A percentile compares a stretch with the other conserved stretches of the same genome.
Evolutionary conservation across 2,797 vertebrate species (phyloP).

Genomic region (Enteromius viviparus): DNA sequence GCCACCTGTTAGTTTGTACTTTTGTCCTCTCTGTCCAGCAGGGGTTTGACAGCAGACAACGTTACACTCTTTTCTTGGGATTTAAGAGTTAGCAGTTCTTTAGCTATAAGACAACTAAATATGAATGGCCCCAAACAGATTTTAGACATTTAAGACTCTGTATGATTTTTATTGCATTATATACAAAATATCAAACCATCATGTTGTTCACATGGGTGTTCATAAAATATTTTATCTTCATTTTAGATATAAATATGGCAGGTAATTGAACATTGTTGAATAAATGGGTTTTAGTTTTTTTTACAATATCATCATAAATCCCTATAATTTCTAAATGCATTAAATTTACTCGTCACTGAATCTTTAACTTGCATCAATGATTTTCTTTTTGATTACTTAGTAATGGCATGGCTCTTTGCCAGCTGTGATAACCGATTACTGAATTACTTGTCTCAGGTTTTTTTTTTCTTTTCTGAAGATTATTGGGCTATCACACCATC

Average conservation of each 20-base stretch:
- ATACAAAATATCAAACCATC: not conserved
- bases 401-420: not conserved
- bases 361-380: not conserved
- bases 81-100: not conserved
- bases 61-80: not conserved
- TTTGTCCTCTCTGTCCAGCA: slow-evolving; percentile 15
- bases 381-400: not conserved
- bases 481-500: not conserved
- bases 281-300: not conserved
- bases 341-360: not conserved
- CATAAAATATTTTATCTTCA: not conserved
- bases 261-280: no score
- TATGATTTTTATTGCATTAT: not conserved
- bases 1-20: slow-evolving; percentile 8
- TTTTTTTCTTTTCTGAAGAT: not conserved
- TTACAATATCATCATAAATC: not conserved
- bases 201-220: not conserved
- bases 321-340: not conserved
- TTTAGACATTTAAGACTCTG: not conserved
- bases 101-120: not conserved
- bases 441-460: not conserved
- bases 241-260: no score
- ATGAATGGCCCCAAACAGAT: not conserved
- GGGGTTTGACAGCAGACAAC: slow-evolving; percentile 21
- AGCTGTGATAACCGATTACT: not conserved